A percentile compares a stretch with the other conserved stretches of the same genome.
Conservation (phyloP, 2,888 invertebrate species). For the Campopleginae sp. region DNA sequence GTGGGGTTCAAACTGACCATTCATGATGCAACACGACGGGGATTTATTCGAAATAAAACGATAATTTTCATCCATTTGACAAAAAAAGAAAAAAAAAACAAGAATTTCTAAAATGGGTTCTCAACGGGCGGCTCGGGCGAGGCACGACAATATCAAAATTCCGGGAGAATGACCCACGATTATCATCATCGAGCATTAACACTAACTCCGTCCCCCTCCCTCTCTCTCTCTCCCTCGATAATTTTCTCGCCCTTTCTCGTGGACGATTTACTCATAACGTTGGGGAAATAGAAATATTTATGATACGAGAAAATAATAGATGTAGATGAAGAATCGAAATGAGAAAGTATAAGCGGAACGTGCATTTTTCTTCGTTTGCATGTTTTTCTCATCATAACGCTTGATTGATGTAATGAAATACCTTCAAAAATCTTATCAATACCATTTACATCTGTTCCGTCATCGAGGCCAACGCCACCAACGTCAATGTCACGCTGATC, state of each 20-base stretch:
- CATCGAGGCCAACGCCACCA: constrained; percentile 85
- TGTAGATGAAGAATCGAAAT: constrained; percentile 63
- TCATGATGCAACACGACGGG: constrained; percentile 46
- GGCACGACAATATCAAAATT: constrained; percentile 65
- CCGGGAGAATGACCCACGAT: constrained; percentile 79
- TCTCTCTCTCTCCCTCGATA: constrained; percentile 36
- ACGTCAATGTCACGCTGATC: constrained; percentile 85
- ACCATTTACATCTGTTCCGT: constrained; percentile 86
- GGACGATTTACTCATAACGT: constrained; percentile 69
- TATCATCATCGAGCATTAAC: constrained; percentile 62
- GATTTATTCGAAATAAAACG: neutral
- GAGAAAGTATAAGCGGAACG: constrained; percentile 70
- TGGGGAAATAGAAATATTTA: constrained; percentile 63
- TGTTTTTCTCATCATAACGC: constrained; percentile 78
- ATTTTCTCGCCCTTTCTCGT: constrained; percentile 43
- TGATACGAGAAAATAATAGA: constrained; percentile 62
- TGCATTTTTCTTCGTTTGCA: constrained; percentile 67
- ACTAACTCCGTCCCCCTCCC: constrained; percentile 27
- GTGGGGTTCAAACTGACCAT: constrained; percentile 40
- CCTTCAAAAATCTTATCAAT: constrained; percentile 86
- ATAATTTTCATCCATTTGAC: constrained; percentile 14
- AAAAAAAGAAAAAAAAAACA: neutral
- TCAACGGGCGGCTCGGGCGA: constrained; percentile 30
- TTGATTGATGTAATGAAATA: constrained; percentile 81
- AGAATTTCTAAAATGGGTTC: constrained; percentile 41